Evolutionary conservation across 2,113 vertebrate species (phyloP).

Genomic region (Tragelaphus strepsiceros): DNA sequence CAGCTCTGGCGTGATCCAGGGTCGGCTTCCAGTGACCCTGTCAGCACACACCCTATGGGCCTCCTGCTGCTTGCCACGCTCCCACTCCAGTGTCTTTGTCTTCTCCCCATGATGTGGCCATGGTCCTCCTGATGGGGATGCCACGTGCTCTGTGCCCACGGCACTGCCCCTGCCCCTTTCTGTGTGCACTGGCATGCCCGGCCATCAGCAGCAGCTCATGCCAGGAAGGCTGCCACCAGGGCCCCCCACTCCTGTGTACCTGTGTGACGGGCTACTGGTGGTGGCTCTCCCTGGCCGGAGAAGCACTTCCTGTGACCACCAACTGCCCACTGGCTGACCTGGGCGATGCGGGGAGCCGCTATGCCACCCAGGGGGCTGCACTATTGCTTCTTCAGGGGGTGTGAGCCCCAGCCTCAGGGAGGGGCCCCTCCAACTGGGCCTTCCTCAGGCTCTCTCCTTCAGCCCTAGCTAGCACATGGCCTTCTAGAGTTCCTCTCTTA

Average conservation of each 20-base stretch:
- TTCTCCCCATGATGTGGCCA: not conserved
- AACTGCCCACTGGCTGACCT: no score
- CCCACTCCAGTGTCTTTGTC: not conserved
- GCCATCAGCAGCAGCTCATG: not conserved
- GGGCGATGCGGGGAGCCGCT: not conserved
- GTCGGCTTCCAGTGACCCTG: not conserved
- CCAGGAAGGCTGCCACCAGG: not conserved
- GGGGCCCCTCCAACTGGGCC: not conserved
- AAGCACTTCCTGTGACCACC: not conserved
- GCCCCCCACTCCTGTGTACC: not conserved
- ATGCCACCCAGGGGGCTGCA: not conserved
- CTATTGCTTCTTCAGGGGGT: not conserved
- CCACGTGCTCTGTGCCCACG: no score
- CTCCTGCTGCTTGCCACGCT: not conserved
- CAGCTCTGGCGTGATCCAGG: not conserved
- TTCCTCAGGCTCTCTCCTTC: not conserved
- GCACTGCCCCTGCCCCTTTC: not conserved
- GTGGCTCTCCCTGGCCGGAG: not conserved
- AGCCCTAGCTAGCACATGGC: not conserved
- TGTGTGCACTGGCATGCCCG: accelerated
- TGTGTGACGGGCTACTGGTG: not conserved
- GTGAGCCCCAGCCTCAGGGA: no score
- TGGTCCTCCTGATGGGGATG: not conserved
- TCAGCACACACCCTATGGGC: not conserved
- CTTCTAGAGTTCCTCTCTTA: not conserved